Evolutionary conservation across 2,797 vertebrate species (phyloP).

Genomic region (Gallirallus australis): DNA sequence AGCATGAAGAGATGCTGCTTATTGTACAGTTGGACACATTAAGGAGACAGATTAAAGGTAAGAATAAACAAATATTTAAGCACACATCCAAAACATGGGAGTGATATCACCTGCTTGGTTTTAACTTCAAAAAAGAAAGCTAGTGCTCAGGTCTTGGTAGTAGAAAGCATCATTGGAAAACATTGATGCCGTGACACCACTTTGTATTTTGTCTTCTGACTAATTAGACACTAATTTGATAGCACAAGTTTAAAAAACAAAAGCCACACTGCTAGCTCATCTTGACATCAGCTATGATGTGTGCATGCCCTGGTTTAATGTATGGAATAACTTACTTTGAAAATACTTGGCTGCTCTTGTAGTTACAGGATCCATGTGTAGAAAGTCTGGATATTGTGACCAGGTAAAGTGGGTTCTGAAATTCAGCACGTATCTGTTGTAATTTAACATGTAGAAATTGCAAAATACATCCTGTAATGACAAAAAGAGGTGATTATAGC

Average conservation of each 20-base stretch:
- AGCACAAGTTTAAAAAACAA: background rate
- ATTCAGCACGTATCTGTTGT: background rate
- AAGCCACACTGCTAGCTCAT: background rate
- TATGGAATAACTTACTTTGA: background rate
- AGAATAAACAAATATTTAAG: background rate
- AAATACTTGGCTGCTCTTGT: background rate
- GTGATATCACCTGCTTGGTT: background rate
- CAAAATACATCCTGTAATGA: background rate
- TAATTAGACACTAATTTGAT: background rate
- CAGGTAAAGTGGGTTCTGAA: background rate
- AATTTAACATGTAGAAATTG: background rate
- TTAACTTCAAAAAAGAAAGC: background rate
- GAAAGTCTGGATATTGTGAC: background rate
- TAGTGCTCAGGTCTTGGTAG: background rate
- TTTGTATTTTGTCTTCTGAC: background rate
- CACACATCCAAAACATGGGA: background rate
- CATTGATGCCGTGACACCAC: background rate
- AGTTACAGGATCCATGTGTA: background rate
- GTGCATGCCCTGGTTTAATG: background rate
- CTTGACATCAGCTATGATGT: background rate
- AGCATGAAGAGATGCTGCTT: slow-evolving; percentile 92
- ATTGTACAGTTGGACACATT: slow-evolving; percentile 87
- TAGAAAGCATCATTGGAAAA: background rate
- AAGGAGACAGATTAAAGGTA: slow-evolving; percentile 92
- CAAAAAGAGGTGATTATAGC: background rate